phyloP scores from a whole-genome alignment of 2,888 invertebrate genomes.

The Tridacna gigas region DNA sequence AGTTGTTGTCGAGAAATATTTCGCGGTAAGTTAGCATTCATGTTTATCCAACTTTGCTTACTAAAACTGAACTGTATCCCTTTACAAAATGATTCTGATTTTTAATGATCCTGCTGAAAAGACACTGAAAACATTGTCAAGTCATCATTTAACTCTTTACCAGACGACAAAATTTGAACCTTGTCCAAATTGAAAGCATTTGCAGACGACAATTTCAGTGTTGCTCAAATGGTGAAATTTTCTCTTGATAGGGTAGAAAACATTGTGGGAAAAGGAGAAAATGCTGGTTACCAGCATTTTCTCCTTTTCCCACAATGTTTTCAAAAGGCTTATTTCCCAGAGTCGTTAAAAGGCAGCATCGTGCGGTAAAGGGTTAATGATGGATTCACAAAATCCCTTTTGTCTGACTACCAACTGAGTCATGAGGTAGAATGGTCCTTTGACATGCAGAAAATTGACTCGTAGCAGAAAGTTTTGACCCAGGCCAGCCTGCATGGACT shows the following conservation, averaged over 20 bases:
- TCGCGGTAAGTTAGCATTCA: conserved; percentile 62
- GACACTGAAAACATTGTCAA: not conserved
- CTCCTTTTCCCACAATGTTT: no score
- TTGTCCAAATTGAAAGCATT: not conserved
- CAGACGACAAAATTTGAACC: not conserved
- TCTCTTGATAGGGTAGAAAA: not conserved
- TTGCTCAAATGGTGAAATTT: not conserved
- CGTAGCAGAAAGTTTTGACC: no score
- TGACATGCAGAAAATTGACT: no score
- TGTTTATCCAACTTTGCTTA: not conserved
- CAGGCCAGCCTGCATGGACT: no score
- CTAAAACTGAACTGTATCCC: not conserved
- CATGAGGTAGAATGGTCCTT: no score
- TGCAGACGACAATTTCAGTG: not conserved
- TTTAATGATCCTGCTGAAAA: not conserved
- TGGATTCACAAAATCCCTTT: no score
- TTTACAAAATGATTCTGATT: not conserved
- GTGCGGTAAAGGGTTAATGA: no score
- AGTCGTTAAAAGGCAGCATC: no score
- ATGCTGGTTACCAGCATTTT: not conserved
- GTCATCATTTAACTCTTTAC: not conserved
- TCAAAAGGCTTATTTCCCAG: no score
- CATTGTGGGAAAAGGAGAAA: no score
- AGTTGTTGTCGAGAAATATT: conserved; percentile 71
- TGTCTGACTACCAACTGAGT: no score